Base-by-base conservation (phyloP, 1,140 invertebrate genomes). In the Pogonomyrmex californicus region DNA sequence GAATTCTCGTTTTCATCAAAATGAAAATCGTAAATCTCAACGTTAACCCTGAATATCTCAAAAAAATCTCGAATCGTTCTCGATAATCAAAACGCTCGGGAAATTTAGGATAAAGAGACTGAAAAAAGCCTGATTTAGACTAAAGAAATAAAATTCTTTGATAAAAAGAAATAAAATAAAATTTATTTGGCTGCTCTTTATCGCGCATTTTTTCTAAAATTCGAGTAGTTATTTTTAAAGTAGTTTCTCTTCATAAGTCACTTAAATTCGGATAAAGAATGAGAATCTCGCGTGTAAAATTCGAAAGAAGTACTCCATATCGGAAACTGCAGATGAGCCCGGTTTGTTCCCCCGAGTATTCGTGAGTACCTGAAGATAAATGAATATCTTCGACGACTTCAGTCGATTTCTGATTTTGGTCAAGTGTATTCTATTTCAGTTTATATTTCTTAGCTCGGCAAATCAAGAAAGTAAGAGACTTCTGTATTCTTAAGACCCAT, bases 391-490 rank as follows among this genome's bases (percentile, higher is more conserved):
- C 10, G 14, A 51, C 7, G 23, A 23, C 23, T 23, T 23, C 23
- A 23, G 23, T 38, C 51, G 51, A 62, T n/a, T 62, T 79, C 23
- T 44, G 5, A 33, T 36, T 66, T 79, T 2, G 12, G 12, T 33
- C n/a, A 23, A 68, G 36, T 41, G 7, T 36, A 54, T 76, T 36
- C 38, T 76, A 58, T 79, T 79, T 68, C 47, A 68, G 2, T 5
- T 38, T 78, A 36, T 6, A 23, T 65, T 33, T 78, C 17, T 30
- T 47, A 30, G 4, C 49, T 9, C 2, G 10, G 30, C 36, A 51
- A 60, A 58, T 66, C n/a, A 49, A 54, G 47, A n/a, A 79, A n/a
- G n/a, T 65, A 78, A 78, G 44, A 54, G 63, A 68, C 23, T 68
- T 79, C 44, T 65, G 44, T 79, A 51, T 66, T 51, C 47, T 68